Conservation (phyloP, 1,140 invertebrate genomes). For the Nephila pilipes region DNA sequence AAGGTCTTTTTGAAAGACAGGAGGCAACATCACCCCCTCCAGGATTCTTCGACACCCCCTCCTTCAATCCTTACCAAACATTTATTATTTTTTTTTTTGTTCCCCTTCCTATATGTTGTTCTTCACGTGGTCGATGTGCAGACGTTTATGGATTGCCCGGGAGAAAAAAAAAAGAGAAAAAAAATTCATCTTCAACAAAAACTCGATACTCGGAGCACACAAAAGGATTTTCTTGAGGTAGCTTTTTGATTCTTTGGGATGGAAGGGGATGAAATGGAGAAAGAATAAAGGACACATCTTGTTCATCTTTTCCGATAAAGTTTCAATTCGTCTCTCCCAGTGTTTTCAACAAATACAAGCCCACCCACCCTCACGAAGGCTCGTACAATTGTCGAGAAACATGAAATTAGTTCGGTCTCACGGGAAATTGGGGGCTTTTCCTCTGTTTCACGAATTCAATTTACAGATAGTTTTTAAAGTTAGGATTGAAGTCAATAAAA, state of each 20-base stretch:
- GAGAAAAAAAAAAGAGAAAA: too few species aligned
- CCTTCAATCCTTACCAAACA: background rate
- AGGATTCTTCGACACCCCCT: background rate
- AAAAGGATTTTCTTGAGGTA: slow-evolving; percentile 23
- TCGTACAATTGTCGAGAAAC: slow-evolving; percentile 35
- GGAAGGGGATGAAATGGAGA: background rate
- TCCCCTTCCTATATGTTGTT: background rate
- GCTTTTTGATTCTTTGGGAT: background rate
- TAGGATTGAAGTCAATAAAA: background rate
- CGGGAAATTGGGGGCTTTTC: slow-evolving; percentile 2
- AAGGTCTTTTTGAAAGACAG: background rate
- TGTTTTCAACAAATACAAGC: slow-evolving; percentile 43
- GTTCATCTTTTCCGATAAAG: slow-evolving; percentile 53
- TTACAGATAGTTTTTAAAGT: background rate
- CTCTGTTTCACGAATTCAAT: background rate
- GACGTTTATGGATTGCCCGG: slow-evolving; percentile 24
- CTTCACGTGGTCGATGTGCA: background rate
- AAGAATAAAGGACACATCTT: slow-evolving; percentile 13
- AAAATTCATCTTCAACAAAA: slow-evolving; percentile 34
- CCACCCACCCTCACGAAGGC: background rate
- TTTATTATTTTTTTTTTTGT: background rate
- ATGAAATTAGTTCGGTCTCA: slow-evolving; percentile 48
- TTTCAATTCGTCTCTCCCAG: slow-evolving; percentile 36
- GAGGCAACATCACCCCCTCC: background rate
- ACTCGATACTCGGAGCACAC: slow-evolving; percentile 4